Base-by-base conservation (phyloP, 2,888 invertebrate species). In the Amphimallon solstitiale region DNA sequence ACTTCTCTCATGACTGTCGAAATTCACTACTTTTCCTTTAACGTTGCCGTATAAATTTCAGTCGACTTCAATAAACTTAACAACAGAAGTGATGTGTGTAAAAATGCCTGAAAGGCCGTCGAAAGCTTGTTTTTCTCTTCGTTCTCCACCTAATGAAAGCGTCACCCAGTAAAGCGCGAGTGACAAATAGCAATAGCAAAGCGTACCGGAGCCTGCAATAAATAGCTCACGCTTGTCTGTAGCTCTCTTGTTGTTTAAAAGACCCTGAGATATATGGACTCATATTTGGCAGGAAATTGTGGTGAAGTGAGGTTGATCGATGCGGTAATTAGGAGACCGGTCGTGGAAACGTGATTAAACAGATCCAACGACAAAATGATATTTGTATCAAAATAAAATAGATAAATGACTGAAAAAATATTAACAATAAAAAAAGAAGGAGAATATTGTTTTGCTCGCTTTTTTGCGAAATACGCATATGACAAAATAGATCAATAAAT, bases 321-420 rank as follows among this genome's bases (percentile, higher is more conserved):
- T 78, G 78, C 73, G 72, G 75, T 77, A 79, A 79, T 79, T 79
- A 79, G 74, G 74, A 71, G 72, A 74, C 40, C 40, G 56, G 56
- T 43, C 56, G 19, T 40, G 56, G 56, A 56, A 43, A 56, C 56
- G 56, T 56, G 56, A 56, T 56, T 56, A 35, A 21, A 40, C 40
- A 38, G 7, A 38, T 40, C 40, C 23, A 14, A 56, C 15, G 56
- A 40, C 56, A 40, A 29, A 21, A 12, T 40, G 23, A 56, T 56
- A 23, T 56, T 23, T 43, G 29, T 29, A 29, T 5, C 2, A 29
- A 29, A 5, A 29, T 29, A 29, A 5, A 29, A 29, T 5, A 29
- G 29, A 5, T 3, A 29, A 29, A 29, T 29, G 9, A 29, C 29
- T 1, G 7, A 3, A 9, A 29, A 29, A 29, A 29, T 29, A 29